Evolutionary conservation across 1,140 invertebrate species (phyloP), one percentile per base, ranked within the genome.

Genomic region (Elysia chlorotica): DNA sequence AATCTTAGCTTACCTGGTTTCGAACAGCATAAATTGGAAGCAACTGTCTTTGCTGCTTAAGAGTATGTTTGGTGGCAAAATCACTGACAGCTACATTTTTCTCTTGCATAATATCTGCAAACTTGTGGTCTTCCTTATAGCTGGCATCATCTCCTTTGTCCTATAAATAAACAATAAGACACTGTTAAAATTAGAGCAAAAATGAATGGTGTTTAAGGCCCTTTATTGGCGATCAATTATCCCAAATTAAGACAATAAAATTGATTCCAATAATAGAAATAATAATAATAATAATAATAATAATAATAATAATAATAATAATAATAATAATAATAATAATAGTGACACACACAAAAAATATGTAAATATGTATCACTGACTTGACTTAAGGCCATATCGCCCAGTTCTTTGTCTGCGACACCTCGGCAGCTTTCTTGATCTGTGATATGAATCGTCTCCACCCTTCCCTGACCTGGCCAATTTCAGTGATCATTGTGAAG

Each of bases 1-100:
- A n/a, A n/a, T n/a, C n/a, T n/a, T n/a, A n/a, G n/a, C 56, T 33
- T 53, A 90, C 90, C 87, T 99, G 94, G 86, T 99, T 95, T 41
- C 96, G 90, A 0, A 96, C 95, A 35, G 97, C 97, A 89, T 98
- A 99, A 0, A 96, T 97, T 0, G 98, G 98, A 21, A 99, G 88
- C 89, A 92, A 99, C 72, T 96, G 90, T 37, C 98, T 88, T 83
- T 99, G 98, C 83, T 98, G 92, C 0, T 89, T 87, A 54, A 99
- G 93, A 0, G 93, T 91, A 82, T 94, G 95, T 82, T 95, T 93
- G 79, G 91, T 93, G 1, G 96, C 93, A 89, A 98, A 98, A 35
- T 98, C 94, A 77, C 94, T 96, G 25, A 92, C 91, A 2, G 93
- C 93, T 82, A 94, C 91, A 1, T 79, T 84, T 59, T 89, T 85